phyloP scores from a whole-genome alignment of 2,888 invertebrate genomes.

The Leptopilina drosophilae region DNA sequence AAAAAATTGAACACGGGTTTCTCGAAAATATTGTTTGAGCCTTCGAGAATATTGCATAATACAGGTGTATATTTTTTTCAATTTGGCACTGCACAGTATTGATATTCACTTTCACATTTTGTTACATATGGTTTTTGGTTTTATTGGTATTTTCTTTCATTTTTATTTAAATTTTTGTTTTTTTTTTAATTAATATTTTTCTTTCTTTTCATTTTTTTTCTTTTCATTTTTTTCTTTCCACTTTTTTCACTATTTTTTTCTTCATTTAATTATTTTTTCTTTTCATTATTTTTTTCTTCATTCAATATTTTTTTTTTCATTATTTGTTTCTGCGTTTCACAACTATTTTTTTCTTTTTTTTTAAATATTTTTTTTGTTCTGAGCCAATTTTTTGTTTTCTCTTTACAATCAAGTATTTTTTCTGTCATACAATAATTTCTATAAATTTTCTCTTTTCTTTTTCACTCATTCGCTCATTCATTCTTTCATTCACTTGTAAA shows the following conservation, averaged over 20 bases:
- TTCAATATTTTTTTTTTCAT: not conserved
- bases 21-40: constrained; percentile 37
- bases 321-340: constrained; percentile 8
- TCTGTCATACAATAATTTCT: not conserved
- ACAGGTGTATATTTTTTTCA: constrained; percentile 40
- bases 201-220: no score
- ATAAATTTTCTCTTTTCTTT: not conserved
- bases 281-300: no score
- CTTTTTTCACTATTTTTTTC: constrained; percentile 19
- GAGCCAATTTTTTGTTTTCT: not conserved
- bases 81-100: constrained; percentile 27
- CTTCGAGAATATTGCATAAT: constrained; percentile 36
- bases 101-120: constrained; percentile 15
- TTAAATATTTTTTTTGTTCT: no score
- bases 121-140: not conserved
- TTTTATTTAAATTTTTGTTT: no score
- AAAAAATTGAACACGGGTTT: constrained; percentile 30
- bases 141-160: no score
- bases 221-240: no score
- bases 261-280: not conserved
- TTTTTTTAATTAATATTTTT: no score
- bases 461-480: not conserved
- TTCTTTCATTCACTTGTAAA: constrained; percentile 22
- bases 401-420: not conserved
- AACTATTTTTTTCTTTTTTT: not conserved